These are phyloP conservation scores for Rhegmatorhina hoffmannsi DNA, from an alignment of 2,113 vertebrate species.

Conservation along the genomic window DNA sequence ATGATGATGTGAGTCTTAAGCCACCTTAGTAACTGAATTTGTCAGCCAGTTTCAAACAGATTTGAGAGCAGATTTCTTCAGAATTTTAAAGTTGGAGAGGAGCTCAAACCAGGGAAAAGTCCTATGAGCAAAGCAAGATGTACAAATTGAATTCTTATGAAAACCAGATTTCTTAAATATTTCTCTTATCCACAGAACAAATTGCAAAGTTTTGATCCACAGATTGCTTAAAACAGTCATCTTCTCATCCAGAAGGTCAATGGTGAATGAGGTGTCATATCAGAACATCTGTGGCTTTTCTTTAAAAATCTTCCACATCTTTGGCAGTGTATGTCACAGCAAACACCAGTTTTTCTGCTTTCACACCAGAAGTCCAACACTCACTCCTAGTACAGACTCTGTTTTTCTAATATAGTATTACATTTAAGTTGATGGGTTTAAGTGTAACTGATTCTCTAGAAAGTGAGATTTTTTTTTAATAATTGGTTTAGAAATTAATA, in stretches of 20 bases:
- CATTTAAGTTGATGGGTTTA: not conserved
- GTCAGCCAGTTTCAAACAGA: not conserved
- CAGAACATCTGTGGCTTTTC: not conserved
- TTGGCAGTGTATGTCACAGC: not conserved
- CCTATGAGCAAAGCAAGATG: not conserved
- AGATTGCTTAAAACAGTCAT: not conserved
- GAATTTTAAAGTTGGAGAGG: not conserved
- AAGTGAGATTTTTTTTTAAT: not conserved
- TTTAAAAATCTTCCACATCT: not conserved
- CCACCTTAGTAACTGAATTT: not conserved
- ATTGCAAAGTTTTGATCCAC: not conserved
- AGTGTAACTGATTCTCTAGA: not conserved
- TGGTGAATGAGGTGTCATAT: not conserved
- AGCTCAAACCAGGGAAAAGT: not conserved
- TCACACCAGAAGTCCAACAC: not conserved
- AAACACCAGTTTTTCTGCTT: not conserved
- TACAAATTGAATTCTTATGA: not conserved
- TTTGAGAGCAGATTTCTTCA: not conserved
- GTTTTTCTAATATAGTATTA: not conserved
- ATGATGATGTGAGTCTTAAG: not conserved
- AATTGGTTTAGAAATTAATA: not conserved
- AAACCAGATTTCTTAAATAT: not conserved
- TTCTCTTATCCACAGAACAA: not conserved
- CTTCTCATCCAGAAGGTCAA: conserved; percentile 63
- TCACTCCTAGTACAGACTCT: not conserved